Evolutionary conservation across 2,113 vertebrate species (phyloP), one percentile per base, ranked within the genome.

Genomic region (Ibidorhyncha struthersii): DNA sequence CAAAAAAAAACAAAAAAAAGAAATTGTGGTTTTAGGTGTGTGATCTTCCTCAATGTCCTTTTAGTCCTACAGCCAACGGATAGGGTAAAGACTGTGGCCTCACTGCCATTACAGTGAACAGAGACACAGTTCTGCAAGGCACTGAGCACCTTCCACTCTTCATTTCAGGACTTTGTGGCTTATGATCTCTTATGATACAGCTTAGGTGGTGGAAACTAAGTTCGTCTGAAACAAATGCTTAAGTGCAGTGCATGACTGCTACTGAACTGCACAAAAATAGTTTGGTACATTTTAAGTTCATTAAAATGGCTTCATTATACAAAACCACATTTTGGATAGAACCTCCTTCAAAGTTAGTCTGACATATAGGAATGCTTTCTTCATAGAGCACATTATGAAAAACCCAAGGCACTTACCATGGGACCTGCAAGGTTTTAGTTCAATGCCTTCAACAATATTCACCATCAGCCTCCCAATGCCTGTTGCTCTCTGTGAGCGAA

Each of bases 401-500:
- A n/a, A 41, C 13, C 5, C 49, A 20, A 43, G 83, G 43, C 45
- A 59, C 97, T 98, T 97, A 99, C 99, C 99, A 4, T 99, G 99
- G 4, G 99, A 99, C 32, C 99, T 99, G 84, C 99, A 99, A 78
- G 99, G 99, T 87, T 99, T 99, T 22, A 99, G 96, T 72, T 99
- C 99, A 13, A 99, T 99, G 76, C 99, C 99, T 98, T 99, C 99
- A 5, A 99, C 99, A 3, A 99, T 99, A 74, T 99, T 99, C 96
- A 99, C 99, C 99, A 99, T 99, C 98, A 99, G 95, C 85, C 99
- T 97, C 9, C 99, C 99, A 14, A 99, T 99, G 18, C 99, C 99
- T 4, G 99, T 99, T 1, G 99, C 99, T 84, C 99, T 99, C 96
- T 99, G 99, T 23, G 99, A 99, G 26, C 99, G 99, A 38, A 99